These are phyloP conservation scores for Echinarachnius parma DNA, from an alignment of 53 echinoderm and acorn worm genomes.

Conservation along the genomic window DNA sequence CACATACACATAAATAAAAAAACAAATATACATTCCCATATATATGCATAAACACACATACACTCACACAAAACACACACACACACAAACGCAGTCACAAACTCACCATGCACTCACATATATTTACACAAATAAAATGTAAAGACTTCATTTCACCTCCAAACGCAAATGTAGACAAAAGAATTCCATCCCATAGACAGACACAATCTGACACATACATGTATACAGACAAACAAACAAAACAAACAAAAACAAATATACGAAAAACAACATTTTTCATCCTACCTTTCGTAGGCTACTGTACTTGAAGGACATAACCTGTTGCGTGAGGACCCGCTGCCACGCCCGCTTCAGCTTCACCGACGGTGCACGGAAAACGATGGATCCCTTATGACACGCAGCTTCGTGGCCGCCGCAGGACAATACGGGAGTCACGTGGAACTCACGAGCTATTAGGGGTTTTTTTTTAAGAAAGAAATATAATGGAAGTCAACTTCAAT, in stretches of 20 bases:
- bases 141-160: no score
- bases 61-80: no score
- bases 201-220: background rate
- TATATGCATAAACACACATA: no score
- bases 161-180: background rate
- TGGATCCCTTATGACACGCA: constrained; percentile 49
- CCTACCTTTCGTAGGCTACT: constrained; percentile 51
- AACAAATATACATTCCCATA: no score
- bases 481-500: no score
- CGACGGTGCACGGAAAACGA: constrained; percentile 69
- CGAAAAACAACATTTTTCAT: background rate
- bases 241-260: no score
- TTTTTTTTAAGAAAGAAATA: no score
- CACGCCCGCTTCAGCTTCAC: constrained; percentile 66
- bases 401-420: constrained; percentile 50
- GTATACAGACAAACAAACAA: background rate
- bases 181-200: background rate
- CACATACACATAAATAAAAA: no score
- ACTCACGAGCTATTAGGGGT: constrained; percentile 40
- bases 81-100: no score
- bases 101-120: no score
- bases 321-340: constrained; percentile 62
- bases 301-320: constrained; percentile 73
- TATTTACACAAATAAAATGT: no score
- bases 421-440: constrained; percentile 30